These are phyloP conservation scores for Psilanteris sp. DNA, from an alignment of 1,140 invertebrate species.

Conservation along the genomic window DNA sequence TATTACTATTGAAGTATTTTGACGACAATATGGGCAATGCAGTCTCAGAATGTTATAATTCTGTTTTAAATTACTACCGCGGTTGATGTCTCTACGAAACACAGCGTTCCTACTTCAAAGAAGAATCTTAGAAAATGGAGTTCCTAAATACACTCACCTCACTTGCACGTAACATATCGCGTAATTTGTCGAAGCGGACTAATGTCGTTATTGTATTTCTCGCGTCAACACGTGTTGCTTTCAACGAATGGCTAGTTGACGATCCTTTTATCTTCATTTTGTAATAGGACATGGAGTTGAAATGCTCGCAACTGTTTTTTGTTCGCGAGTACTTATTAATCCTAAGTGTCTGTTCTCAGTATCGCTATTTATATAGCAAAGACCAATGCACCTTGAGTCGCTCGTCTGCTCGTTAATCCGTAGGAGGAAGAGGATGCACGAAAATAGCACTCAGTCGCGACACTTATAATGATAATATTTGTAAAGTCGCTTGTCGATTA, in stretches of 20 bases:
- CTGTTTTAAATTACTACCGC: no score
- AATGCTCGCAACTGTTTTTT: conserved; percentile 61
- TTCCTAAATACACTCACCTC: not conserved
- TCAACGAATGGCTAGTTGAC: conserved; percentile 16
- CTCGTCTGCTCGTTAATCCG: conserved; percentile 63
- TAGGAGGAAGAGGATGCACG: conserved; percentile 56
- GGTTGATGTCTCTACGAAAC: no score
- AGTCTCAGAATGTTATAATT: no score
- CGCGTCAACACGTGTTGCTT: conserved; percentile 60
- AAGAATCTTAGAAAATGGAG: not conserved
- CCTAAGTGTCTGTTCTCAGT: conserved; percentile 69
- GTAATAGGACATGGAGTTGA: conserved; percentile 35
- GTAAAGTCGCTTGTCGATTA: conserved; percentile 22
- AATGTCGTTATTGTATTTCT: conserved; percentile 51
- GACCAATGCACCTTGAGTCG: conserved; percentile 60
- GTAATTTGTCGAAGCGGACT: conserved; percentile 26
- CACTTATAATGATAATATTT: conserved; percentile 63
- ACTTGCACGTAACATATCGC: conserved; percentile 23
- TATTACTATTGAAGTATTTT: no score
- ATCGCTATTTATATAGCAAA: conserved; percentile 73
- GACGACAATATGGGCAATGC: no score
- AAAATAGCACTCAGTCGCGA: conserved; percentile 48
- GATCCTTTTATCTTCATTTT: conserved; percentile 24
- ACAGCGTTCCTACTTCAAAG: no score
- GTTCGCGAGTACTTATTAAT: conserved; percentile 68